A percentile compares a stretch with the other conserved stretches of the same genome.
Conservation (phyloP, 2,113 vertebrate species). For the Coryphaenoides rupestris region DNA sequence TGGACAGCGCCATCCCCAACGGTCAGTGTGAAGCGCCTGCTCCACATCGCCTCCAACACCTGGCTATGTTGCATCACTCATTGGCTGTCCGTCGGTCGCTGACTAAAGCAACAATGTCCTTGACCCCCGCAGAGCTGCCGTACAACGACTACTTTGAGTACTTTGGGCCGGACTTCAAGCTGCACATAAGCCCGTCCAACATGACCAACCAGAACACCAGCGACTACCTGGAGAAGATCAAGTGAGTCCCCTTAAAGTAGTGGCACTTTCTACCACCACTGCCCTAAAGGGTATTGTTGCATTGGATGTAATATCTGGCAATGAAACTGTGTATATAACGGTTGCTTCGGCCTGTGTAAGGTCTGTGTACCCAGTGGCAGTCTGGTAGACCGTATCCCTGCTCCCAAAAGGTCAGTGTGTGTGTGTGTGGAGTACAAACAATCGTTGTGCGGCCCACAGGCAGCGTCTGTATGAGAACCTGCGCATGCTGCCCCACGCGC, state of each 20-base stretch:
- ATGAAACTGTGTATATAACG: too few relatives aligned
- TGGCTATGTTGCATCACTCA: too few relatives aligned
- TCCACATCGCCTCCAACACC: too few relatives aligned
- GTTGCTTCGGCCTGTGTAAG: too few relatives aligned
- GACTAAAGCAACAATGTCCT: not conserved
- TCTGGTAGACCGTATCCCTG: too few relatives aligned
- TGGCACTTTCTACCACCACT: not conserved
- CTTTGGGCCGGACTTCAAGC: constrained; percentile 97
- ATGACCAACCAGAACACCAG: constrained; percentile 99
- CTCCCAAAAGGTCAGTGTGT: not conserved
- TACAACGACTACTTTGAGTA: constrained; percentile 99
- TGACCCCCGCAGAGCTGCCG: constrained; percentile 78
- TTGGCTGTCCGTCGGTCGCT: too few relatives aligned
- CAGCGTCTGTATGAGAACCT: constrained; percentile 68
- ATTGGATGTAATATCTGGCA: not conserved
- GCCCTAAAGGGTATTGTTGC: not conserved
- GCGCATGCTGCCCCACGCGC: constrained; percentile 68
- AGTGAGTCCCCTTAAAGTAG: constrained; percentile 56
- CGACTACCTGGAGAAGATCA: constrained; percentile 97
- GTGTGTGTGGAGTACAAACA: not conserved
- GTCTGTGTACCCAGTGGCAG: too few relatives aligned
- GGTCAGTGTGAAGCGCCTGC: constrained; percentile 47
- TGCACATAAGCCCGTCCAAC: constrained; percentile 98
- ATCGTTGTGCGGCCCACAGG: constrained; percentile 26
- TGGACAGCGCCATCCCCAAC: constrained; percentile 94